Evolutionary conservation across 23 tunicate species (phyloP), one percentile per base, ranked within the genome.

Genomic region (Phallusia fumigata): DNA sequence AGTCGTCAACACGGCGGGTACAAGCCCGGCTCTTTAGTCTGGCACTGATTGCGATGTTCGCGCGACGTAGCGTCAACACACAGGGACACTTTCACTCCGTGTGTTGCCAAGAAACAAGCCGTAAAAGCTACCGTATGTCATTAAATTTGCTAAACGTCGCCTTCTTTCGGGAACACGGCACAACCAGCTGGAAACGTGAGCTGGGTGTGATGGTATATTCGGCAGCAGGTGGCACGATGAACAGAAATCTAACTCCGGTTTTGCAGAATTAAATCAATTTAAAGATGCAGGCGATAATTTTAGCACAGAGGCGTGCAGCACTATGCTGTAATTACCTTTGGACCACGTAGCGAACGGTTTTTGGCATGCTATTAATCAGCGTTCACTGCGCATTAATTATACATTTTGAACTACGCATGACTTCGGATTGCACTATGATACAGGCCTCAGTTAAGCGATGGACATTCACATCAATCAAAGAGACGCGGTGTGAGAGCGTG

Each of bases 1-100:
- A 58, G 28, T 58, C 69, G 69, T 58, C 69, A 58, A 58, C 69
- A 58, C 16, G 69, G 69, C 69, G 69, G 3, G 69, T 58, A 58
- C 69, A 58, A 58, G 69, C 69, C 47, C 26, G 69, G 13, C 69
- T 58, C 47, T 58, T 58, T 22, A 24, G 69, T 6, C 26, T 16
- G 69, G 3, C 16, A 16, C 69, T 24, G 69, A 58, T 58, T 58
- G 26, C 26, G 69, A 13, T 22, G 28, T 58, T 24, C 69, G 5
- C 13, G 69, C 16, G 69, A 58, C 69, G 28, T 58, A 1, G 28
- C 69, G 47, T 40, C 69, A 58, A 58, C 26, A 58, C 16, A 58
- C 69, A 22, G 69, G 3, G 58, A 15, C 58, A 51, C 58, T 51
- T 13, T 51, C 58, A 18, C 18, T 11, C 69, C 69, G 26, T 58